phyloP scores from a whole-genome alignment of 2,888 invertebrate species.

The Aspidiotus rigidus region DNA sequence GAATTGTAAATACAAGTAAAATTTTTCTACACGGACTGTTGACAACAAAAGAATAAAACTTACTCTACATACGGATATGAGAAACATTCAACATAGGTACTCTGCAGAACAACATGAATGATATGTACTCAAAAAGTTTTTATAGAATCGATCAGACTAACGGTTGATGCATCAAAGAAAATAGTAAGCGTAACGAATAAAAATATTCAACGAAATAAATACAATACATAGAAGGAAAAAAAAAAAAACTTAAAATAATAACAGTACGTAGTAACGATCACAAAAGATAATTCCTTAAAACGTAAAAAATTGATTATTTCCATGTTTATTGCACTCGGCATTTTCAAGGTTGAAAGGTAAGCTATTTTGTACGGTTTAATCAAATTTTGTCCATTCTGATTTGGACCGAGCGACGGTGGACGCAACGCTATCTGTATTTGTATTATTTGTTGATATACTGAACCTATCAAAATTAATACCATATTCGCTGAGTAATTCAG shows the following conservation, averaged over 20 bases:
- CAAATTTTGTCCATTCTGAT: slow-evolving; percentile 36
- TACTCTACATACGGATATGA: too few relatives aligned
- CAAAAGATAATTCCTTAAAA: neutral
- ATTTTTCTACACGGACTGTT: too few relatives aligned
- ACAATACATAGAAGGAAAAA: neutral
- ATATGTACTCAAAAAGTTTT: neutral
- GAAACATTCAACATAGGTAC: too few relatives aligned
- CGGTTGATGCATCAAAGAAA: neutral
- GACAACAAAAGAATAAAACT: too few relatives aligned
- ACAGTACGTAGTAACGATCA: neutral
- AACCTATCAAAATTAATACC: slow-evolving; percentile 59
- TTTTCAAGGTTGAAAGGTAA: neutral
- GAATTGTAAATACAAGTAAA: too few relatives aligned
- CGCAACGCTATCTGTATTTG: neutral
- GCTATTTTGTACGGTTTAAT: slow-evolving; percentile 16
- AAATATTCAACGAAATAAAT: slow-evolving; percentile 3
- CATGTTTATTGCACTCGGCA: neutral
- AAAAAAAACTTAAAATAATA: neutral
- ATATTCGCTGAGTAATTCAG: slow-evolving; percentile 61
- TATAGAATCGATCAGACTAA: neutral
- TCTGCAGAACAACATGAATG: neutral
- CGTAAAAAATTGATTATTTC: neutral
- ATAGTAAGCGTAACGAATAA: slow-evolving; percentile 1
- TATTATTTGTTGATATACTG: slow-evolving; percentile 36
- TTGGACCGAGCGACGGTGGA: slow-evolving; percentile 28